Base-by-base conservation (phyloP, 2,888 invertebrate species). In the Thera obeliscata region DNA sequence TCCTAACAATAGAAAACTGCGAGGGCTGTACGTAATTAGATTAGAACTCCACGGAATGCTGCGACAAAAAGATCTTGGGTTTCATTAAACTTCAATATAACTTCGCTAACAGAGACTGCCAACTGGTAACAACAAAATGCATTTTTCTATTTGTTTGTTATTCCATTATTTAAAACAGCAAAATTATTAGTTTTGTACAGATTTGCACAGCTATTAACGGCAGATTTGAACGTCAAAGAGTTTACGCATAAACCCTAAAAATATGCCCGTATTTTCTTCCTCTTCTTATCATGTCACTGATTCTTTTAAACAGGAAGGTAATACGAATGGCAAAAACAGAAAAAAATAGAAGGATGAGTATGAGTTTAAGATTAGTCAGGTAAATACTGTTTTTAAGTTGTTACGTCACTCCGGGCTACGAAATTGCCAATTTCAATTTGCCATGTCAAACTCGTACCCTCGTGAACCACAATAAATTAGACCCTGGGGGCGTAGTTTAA, bases 51-150 rank as follows among this genome's bases (percentile, higher is more conserved):
- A 81, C 79, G 76, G 77, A 78, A 78, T 83, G 81, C 81, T 78
- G 78, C 77, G 80, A 80, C 81, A 82, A 81, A 81, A 81, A 81
- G 77, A 79, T 81, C 79, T 79, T 73, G 72, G 74, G 76, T 79
- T 84, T 85, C 82, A 87, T 87, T 87, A 84, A 86, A 85, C 79
- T 85, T 83, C 70, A 73, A 87, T 87, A 86, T 83, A 85, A 86
- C 80, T 86, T 84, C 69, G 75, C 82, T 81, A 81, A 84, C 81
- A 76, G 78, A 72, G 76, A 75, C 80, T 80, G 80, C 78, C 78
- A 77, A 75, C 80, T 79, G 80, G 78, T 76, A 77, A 79, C 78
- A 78, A 80, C 79, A 82, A 81, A 76, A 78, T 73, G 74, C 52
- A 52, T 65, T 77, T 77, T 78, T 74, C 73, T 78, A 76, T 74